These are phyloP conservation scores for Stramonita haemastoma DNA, from an alignment of 2,888 invertebrate species.

Conservation along the genomic window DNA sequence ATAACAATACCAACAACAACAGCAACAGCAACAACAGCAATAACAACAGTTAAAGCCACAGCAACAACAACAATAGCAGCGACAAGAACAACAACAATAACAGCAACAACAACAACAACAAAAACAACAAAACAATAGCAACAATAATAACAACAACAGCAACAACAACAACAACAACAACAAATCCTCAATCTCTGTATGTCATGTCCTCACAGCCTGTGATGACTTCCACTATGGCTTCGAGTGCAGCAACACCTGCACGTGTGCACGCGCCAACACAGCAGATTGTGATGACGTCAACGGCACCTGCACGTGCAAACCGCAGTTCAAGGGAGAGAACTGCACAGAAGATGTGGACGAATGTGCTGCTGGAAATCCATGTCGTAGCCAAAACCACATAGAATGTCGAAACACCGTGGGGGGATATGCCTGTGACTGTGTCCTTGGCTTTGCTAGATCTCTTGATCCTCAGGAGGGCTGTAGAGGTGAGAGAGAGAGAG, in stretches of 20 bases:
- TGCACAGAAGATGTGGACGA: conserved; percentile 45
- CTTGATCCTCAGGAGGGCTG: too few relatives aligned
- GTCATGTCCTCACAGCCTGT: conserved; percentile 30
- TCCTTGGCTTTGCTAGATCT: neutral
- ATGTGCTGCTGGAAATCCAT: neutral
- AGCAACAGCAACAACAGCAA: too few relatives aligned
- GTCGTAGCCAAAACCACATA: neutral
- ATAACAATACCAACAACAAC: too few relatives aligned
- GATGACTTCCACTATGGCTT: conserved; percentile 41
- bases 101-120: too few relatives aligned
- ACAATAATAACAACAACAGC: neutral
- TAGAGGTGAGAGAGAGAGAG: too few relatives aligned
- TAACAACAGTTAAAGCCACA: too few relatives aligned
- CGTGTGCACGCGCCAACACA: conserved; percentile 42
- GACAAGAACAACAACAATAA: too few relatives aligned
- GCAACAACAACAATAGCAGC: neutral
- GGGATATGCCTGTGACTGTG: conserved; percentile 23
- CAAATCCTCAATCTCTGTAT: neutral
- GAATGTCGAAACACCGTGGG: conserved; percentile 27
- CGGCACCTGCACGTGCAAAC: conserved; percentile 44
- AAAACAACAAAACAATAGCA: too few relatives aligned
- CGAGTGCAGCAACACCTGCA: conserved; percentile 40
- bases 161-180: neutral
- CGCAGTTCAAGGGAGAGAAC: conserved; percentile 43
- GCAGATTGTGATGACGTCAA: conserved; percentile 38